These are phyloP conservation scores for Hemiscyllium ocellatum DNA, from an alignment of 2,113 vertebrate species.

Conservation along the genomic window DNA sequence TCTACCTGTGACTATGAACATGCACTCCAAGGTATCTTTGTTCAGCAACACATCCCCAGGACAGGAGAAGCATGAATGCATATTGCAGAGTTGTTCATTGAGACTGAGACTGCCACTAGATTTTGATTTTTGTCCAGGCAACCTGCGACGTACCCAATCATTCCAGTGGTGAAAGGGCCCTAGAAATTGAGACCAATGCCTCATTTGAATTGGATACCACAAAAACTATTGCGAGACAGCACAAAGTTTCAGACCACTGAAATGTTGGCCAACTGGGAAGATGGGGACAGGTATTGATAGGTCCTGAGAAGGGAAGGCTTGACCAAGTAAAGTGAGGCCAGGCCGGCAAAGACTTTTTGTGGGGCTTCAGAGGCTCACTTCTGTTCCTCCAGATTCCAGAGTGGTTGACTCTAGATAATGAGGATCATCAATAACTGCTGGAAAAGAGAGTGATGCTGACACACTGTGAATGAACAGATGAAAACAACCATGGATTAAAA, in stretches of 20 bases:
- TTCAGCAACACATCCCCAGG: too few relatives aligned
- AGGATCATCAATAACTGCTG: too few relatives aligned
- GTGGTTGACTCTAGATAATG: background rate
- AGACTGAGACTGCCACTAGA: background rate
- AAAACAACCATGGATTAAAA: too few relatives aligned
- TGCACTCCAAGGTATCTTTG: too few relatives aligned
- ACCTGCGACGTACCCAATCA: background rate
- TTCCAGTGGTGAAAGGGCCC: background rate
- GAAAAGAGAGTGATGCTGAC: too few relatives aligned
- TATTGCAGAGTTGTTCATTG: background rate
- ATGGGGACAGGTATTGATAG: background rate
- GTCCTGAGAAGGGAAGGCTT: background rate
- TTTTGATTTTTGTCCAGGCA: background rate
- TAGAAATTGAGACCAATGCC: background rate
- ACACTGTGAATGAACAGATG: too few relatives aligned
- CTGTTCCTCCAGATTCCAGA: background rate
- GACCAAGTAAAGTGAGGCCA: background rate
- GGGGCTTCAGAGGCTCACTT: background rate
- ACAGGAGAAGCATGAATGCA: background rate
- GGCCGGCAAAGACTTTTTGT: background rate
- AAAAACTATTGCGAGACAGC: background rate
- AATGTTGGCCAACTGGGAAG: background rate
- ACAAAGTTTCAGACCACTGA: background rate
- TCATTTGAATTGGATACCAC: background rate
- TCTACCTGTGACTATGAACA: too few relatives aligned